These are phyloP conservation scores for Aldrovandia affinis DNA, from an alignment of 2,797 vertebrate genomes.

Conservation along the genomic window DNA sequence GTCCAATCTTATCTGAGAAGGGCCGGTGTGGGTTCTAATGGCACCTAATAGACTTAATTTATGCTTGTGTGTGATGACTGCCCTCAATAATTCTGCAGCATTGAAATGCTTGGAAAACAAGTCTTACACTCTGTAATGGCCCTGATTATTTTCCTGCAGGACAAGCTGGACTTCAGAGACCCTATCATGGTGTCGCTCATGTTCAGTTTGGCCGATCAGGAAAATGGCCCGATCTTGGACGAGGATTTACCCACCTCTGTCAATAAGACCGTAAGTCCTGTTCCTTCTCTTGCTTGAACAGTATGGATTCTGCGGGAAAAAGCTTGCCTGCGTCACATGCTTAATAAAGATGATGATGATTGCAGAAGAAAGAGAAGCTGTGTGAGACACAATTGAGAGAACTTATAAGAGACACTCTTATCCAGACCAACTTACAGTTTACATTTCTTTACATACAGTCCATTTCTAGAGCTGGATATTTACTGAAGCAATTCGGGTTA, in stretches of 20 bases:
- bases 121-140: background rate
- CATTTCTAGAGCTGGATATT: too few species aligned
- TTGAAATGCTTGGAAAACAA: background rate
- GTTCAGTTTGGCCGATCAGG: conserved; percentile 83
- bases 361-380: too few species aligned
- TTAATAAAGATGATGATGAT: background rate
- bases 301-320: background rate
- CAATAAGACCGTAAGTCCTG: conserved; percentile 83
- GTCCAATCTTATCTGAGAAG: too few species aligned
- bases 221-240: conserved; percentile 88
- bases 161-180: conserved; percentile 88
- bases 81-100: background rate
- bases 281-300: background rate
- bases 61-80: background rate
- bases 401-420: too few species aligned
- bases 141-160: conserved; percentile 66
- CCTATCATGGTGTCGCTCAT: conserved; percentile 86
- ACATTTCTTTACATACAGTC: too few species aligned
- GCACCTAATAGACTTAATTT: background rate
- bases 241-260: conserved; percentile 80
- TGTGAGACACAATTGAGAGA: too few species aligned
- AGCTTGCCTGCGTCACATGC: background rate
- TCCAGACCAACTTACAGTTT: too few species aligned
- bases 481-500: too few species aligned
- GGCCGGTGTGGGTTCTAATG: too few species aligned